Conservation (phyloP, 2,797 vertebrate species). For the Pangasius macronema region DNA sequence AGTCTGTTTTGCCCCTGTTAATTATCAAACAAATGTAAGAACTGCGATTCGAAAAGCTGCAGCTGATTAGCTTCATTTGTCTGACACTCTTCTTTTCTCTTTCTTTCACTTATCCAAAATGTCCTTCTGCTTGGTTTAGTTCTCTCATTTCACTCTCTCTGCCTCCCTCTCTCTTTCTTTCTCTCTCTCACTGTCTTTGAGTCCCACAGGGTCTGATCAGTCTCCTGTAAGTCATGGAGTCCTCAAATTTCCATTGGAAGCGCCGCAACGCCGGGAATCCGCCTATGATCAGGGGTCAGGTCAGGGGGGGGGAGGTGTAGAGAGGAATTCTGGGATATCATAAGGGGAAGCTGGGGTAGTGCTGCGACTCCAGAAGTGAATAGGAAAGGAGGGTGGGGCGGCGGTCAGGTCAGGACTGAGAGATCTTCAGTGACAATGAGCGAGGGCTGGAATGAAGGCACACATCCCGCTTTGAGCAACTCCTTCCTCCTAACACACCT, state of each 20-base stretch:
- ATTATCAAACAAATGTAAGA: slow-evolving; percentile 71
- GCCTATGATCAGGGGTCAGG: slow-evolving; percentile 55
- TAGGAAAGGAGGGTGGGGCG: slow-evolving; percentile 53
- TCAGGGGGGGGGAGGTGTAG: slow-evolving; percentile 75
- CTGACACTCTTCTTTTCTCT: slow-evolving; percentile 66
- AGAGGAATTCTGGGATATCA: slow-evolving; percentile 71
- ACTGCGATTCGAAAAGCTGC: slow-evolving; percentile 87
- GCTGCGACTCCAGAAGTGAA: slow-evolving; percentile 15
- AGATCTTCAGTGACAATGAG: slow-evolving; percentile 86
- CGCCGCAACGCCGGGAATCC: slow-evolving; percentile 52
- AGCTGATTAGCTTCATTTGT: slow-evolving; percentile 89
- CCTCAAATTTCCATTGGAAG: slow-evolving; percentile 72
- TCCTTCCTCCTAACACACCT: slow-evolving; percentile 94
- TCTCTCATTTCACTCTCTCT: slow-evolving; percentile 59
- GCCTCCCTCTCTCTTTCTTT: slow-evolving; percentile 56
- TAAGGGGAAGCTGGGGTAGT: slow-evolving; percentile 56
- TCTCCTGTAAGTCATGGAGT: slow-evolving; percentile 83
- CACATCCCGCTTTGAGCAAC: slow-evolving; percentile 88
- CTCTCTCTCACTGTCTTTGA: slow-evolving; percentile 61
- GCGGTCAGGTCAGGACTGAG: slow-evolving; percentile 53
- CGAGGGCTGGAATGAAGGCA: slow-evolving; percentile 99
- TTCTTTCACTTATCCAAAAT: slow-evolving; percentile 69
- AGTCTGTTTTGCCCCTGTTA: slow-evolving; percentile 80
- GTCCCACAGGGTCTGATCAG: slow-evolving; percentile 67
- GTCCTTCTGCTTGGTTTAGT: slow-evolving; percentile 60